Conservation (phyloP, 2,113 vertebrate species). For the Larimichthys polyactis region DNA sequence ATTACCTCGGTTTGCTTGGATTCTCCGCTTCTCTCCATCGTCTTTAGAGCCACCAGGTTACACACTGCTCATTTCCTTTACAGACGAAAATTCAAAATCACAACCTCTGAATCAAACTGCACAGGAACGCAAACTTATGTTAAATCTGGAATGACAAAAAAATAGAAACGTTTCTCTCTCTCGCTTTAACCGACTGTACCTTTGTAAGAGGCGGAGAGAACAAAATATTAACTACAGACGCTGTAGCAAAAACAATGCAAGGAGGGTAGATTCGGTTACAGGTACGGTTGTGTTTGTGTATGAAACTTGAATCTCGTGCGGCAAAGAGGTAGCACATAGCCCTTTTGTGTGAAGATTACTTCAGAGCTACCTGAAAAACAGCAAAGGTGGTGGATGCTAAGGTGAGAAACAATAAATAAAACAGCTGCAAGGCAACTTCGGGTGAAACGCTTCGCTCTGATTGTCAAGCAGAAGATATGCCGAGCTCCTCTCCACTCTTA, state of each 20-base stretch:
- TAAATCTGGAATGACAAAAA: not conserved
- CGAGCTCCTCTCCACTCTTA: slow-evolving; percentile 6
- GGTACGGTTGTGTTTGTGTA: slow-evolving; percentile 17
- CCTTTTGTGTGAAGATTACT: slow-evolving; percentile 8
- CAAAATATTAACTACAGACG: slow-evolving; percentile 34
- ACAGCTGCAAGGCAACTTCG: not conserved
- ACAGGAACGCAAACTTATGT: too few relatives aligned
- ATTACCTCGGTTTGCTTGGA: slow-evolving; percentile 12
- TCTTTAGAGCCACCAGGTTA: slow-evolving; percentile 4
- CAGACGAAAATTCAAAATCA: not conserved
- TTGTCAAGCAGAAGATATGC: not conserved
- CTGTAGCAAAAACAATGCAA: slow-evolving; percentile 27
- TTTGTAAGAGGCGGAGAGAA: not conserved
- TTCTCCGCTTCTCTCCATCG: not conserved
- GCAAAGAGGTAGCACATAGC: slow-evolving; percentile 2
- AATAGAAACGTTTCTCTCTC: too few relatives aligned
- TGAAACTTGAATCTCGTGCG: slow-evolving; percentile 26
- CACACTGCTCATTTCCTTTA: slow-evolving; percentile 1
- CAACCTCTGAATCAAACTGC: not conserved
- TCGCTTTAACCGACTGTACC: not conserved
- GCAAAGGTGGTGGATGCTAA: not conserved
- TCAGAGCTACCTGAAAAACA: slow-evolving; percentile 14
- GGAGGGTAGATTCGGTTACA: slow-evolving; percentile 45
- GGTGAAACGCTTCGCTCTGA: not conserved
- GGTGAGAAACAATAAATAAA: slow-evolving; percentile 1